Conservation (phyloP, 2,888 invertebrate genomes). For the Geotrupes spiniger region DNA sequence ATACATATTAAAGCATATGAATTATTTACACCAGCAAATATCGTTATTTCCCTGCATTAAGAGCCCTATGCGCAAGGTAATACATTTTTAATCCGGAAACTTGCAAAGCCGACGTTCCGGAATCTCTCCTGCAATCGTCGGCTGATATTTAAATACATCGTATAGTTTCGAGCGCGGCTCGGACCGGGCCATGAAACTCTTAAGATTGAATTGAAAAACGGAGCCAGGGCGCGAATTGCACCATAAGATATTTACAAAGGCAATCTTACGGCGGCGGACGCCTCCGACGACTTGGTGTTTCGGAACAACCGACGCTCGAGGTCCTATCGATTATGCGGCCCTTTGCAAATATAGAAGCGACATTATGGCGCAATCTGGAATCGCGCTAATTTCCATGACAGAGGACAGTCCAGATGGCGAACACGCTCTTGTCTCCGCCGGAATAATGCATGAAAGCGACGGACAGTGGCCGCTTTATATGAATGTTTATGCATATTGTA, state of each 20-base stretch:
- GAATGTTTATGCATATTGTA: slow-evolving; percentile 44
- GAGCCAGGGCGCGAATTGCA: slow-evolving; percentile 41
- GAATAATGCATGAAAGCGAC: slow-evolving; percentile 48
- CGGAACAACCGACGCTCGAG: slow-evolving; percentile 27
- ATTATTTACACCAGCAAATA: too few relatives aligned
- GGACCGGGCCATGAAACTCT: slow-evolving; percentile 32
- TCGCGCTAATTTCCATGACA: slow-evolving; percentile 36
- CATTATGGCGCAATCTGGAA: slow-evolving; percentile 24
- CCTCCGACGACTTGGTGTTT: not conserved
- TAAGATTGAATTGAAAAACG: slow-evolving; percentile 44
- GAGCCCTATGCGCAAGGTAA: too few relatives aligned
- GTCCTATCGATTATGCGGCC: slow-evolving; percentile 31
- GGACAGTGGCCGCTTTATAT: slow-evolving; percentile 34
- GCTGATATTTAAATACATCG: too few relatives aligned
- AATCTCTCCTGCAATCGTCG: too few relatives aligned
- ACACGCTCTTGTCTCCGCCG: slow-evolving; percentile 27
- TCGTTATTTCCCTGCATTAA: too few relatives aligned
- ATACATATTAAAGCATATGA: too few relatives aligned
- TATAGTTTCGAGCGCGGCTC: slow-evolving; percentile 10
- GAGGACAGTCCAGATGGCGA: slow-evolving; percentile 33
- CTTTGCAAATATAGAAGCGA: slow-evolving; percentile 6
- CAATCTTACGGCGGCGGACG: slow-evolving; percentile 32
- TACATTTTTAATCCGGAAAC: too few relatives aligned
- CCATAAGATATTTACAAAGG: slow-evolving; percentile 46
- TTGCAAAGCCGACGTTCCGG: too few relatives aligned